Percentiles rank a stretch among this genome's conserved stretches.
Evolutionary conservation across 2,113 vertebrate genomes (phyloP).

Genomic region (Gavia stellata): DNA sequence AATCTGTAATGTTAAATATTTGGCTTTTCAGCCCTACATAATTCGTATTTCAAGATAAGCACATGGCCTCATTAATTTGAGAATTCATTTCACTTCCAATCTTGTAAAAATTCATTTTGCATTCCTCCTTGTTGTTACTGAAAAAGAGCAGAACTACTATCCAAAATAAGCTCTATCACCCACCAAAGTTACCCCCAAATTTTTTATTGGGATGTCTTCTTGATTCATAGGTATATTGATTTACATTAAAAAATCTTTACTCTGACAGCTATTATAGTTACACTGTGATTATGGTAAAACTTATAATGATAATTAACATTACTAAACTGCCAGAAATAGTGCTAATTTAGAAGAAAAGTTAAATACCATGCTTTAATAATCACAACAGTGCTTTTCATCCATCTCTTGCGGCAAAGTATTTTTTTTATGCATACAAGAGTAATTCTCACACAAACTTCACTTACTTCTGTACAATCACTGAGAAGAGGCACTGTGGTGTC

Average conservation of each 20-base stretch:
- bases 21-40: background rate
- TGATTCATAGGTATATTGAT: background rate
- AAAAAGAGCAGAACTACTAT: background rate
- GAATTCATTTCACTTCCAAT: background rate
- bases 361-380: background rate
- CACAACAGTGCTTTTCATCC: background rate
- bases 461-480: conserved; percentile 91
- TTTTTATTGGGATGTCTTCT: background rate
- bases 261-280: background rate
- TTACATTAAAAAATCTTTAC: background rate
- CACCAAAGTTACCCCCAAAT: background rate
- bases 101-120: background rate
- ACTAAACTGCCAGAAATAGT: background rate
- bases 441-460: background rate
- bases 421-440: background rate
- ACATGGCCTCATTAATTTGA: background rate
- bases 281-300: background rate
- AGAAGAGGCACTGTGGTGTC: conserved; percentile 92
- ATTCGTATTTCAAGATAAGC: background rate
- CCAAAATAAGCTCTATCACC: background rate
- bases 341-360: background rate
- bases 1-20: background rate
- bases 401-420: background rate
- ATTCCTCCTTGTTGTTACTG: background rate
- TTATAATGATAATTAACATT: background rate